These are phyloP conservation scores for Mesembrinibis cayennensis DNA, from an alignment of 2,113 vertebrate species.

Conservation along the genomic window DNA sequence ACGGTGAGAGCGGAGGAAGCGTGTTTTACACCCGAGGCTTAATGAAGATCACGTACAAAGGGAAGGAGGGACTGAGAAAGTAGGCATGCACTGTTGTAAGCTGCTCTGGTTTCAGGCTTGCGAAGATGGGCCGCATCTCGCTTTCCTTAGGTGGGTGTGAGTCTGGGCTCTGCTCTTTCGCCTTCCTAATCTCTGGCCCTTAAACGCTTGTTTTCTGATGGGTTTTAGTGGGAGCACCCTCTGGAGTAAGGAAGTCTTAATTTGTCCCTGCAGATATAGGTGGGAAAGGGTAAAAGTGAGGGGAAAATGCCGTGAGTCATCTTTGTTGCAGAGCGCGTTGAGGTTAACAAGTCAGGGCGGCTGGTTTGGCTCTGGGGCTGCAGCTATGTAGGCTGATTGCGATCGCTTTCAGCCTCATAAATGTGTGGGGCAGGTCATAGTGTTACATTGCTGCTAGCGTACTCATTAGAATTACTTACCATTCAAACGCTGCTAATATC, in stretches of 20 bases:
- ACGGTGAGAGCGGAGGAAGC: background rate
- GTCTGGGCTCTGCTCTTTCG: background rate
- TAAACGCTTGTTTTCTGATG: background rate
- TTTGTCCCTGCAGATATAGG: background rate
- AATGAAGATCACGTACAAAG: background rate
- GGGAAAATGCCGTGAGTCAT: background rate
- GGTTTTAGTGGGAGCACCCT: background rate
- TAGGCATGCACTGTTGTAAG: background rate
- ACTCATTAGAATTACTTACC: background rate
- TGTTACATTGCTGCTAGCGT: background rate
- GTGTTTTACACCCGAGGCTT: background rate
- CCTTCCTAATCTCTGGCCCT: background rate
- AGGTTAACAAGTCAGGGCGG: background rate
- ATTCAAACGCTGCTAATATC: background rate
- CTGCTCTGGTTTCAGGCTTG: background rate
- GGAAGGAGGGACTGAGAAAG: slow-evolving; percentile 9
- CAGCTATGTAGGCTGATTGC: background rate
- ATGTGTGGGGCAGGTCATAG: background rate
- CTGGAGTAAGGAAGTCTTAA: background rate
- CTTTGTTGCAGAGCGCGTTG: background rate
- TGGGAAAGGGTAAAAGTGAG: background rate
- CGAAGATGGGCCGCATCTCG: background rate
- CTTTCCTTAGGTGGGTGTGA: background rate
- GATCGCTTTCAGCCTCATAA: background rate
- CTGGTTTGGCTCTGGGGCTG: background rate